Evolutionary conservation across 2,888 invertebrate species (phyloP).

Genomic region (Unio pictorum): DNA sequence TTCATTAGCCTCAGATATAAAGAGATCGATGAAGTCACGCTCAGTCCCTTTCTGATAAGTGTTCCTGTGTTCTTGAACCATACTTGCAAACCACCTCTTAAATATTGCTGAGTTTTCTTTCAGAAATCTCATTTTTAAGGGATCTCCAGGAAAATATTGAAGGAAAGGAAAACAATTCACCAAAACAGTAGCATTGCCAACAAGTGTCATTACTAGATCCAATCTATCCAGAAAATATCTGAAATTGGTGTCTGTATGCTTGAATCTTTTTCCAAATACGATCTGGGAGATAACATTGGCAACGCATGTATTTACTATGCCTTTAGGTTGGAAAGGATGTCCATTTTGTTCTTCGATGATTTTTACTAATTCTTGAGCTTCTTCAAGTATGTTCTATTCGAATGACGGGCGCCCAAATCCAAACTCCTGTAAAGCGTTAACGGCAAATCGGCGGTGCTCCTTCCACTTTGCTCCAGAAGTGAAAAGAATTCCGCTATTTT

Average conservation of each 20-base stretch:
- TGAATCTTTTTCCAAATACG: conserved; percentile 19
- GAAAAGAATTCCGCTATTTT: conserved; percentile 9
- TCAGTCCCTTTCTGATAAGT: conserved; percentile 5
- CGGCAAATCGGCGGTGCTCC: conserved; percentile 15
- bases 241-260: conserved; percentile 22
- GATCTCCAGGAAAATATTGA: conserved; percentile 19
- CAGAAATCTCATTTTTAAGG: conserved; percentile 6
- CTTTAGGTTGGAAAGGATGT: conserved; percentile 17
- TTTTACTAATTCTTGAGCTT: conserved; percentile 3
- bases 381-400: conserved; percentile 24
- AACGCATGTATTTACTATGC: conserved; percentile 21
- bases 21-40: conserved; percentile 18
- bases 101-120: neutral
- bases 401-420: conserved; percentile 19
- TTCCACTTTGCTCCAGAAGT: conserved; percentile 25
- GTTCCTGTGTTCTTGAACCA: conserved; percentile 7
- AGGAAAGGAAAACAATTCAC: conserved; percentile 20
- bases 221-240: conserved; percentile 12
- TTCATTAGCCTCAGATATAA: conserved; percentile 6
- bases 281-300: conserved; percentile 40
- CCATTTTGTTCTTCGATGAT: neutral
- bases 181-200: conserved; percentile 1
- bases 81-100: conserved; percentile 6
- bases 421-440: conserved; percentile 14
- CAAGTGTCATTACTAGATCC: neutral